Conservation (phyloP, 2,113 vertebrate species). For the Megaceryle torquata region DNA sequence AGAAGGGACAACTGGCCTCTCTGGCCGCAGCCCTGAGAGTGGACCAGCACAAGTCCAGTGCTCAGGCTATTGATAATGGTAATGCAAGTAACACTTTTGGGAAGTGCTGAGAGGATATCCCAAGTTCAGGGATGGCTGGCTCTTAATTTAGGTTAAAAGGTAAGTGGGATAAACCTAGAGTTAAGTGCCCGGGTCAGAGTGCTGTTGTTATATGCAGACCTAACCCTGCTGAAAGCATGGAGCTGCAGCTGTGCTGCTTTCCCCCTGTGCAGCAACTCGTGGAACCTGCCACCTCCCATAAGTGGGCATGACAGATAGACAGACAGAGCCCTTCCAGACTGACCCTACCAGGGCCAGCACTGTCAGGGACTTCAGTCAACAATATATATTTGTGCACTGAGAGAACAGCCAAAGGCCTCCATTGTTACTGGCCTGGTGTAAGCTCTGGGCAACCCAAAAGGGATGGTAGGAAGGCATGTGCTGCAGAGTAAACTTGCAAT, state of each 20-base stretch:
- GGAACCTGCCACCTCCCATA: neutral
- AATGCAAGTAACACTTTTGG: neutral
- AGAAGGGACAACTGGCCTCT: neutral
- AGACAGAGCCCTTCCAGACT: neutral
- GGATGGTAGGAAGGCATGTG: neutral
- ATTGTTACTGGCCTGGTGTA: neutral
- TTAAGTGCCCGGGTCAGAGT: neutral
- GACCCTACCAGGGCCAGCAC: neutral
- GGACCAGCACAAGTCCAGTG: neutral
- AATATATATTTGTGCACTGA: rapidly evolving
- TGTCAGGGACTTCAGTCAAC: neutral
- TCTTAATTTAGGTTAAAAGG: neutral
- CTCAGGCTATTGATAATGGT: neutral
- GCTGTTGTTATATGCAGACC: neutral
- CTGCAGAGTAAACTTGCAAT: neutral
- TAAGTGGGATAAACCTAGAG: neutral
- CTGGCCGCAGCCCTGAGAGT: neutral
- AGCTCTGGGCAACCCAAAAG: neutral
- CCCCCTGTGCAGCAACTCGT: neutral
- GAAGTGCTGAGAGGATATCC: neutral
- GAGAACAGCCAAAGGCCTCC: neutral
- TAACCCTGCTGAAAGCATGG: neutral
- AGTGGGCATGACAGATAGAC: neutral
- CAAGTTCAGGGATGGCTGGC: neutral
- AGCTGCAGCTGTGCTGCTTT: neutral